Conservation (phyloP, 1,140 invertebrate genomes). For the Drosophila melanica region DNA sequence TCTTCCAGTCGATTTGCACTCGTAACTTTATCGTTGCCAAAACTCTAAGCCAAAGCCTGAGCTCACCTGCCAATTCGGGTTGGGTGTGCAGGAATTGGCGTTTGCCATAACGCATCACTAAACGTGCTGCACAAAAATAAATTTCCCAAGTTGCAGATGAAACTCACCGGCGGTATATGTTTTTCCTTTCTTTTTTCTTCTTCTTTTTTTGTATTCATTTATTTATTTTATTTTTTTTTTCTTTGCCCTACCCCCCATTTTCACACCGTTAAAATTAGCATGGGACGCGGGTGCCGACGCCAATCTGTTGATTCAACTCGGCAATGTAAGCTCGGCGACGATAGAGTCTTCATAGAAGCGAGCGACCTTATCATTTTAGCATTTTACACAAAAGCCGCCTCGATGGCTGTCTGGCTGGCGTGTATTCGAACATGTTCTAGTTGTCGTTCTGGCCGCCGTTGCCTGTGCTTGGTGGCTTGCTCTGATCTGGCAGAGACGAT, state of each 20-base stretch:
- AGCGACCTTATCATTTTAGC: slow-evolving; percentile 64
- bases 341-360: slow-evolving; percentile 54
- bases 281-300: slow-evolving; percentile 48
- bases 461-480: slow-evolving; percentile 10
- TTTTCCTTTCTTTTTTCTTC: neutral
- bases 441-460: slow-evolving; percentile 12
- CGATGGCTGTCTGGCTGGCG: slow-evolving; percentile 10
- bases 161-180: slow-evolving; percentile 46
- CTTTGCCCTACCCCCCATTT: neutral
- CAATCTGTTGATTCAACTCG: slow-evolving; percentile 76
- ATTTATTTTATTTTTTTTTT: neutral
- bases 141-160: slow-evolving; percentile 67
- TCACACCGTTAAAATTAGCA: slow-evolving; percentile 68
- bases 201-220: neutral
- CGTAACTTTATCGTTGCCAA: slow-evolving; percentile 54
- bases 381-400: slow-evolving; percentile 61
- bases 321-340: slow-evolving; percentile 23
- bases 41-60: slow-evolving; percentile 22
- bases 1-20: slow-evolving; percentile 77
- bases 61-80: slow-evolving; percentile 24
- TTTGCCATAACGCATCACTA: slow-evolving; percentile 73
- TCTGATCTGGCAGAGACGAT: slow-evolving; percentile 32
- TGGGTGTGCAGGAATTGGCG: slow-evolving; percentile 12
- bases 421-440: neutral
- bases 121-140: slow-evolving; percentile 71